phyloP scores from a whole-genome alignment of 2,888 invertebrate genomes.

The Drosophila flavopinicola region DNA sequence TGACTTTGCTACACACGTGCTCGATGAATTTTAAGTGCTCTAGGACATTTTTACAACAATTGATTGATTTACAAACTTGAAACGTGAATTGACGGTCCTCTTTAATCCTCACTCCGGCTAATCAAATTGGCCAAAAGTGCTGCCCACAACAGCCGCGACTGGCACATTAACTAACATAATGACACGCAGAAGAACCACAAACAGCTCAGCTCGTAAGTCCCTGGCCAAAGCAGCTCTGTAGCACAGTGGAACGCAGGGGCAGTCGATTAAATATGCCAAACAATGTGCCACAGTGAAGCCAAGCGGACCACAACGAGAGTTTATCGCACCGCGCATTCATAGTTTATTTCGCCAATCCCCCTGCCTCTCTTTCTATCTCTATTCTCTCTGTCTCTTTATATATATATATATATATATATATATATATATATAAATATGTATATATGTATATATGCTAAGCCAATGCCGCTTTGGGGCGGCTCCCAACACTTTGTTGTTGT shows the following conservation, averaged over 20 bases:
- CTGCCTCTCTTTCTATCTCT: too few relatives aligned
- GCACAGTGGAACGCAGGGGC: background rate
- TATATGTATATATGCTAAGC: too few relatives aligned
- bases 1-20: conserved; percentile 10
- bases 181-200: conserved; percentile 56
- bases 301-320: background rate
- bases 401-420: too few relatives aligned
- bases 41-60: too few relatives aligned
- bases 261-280: conserved; percentile 26
- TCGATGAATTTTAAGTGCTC: too few relatives aligned
- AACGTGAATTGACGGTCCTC: conserved; percentile 14
- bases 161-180: conserved; percentile 66
- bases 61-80: conserved; percentile 49
- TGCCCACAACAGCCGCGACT: conserved; percentile 11
- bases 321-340: conserved; percentile 19
- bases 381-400: too few relatives aligned
- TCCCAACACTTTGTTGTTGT: conserved; percentile 36
- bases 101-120: conserved; percentile 30
- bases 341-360: conserved; percentile 53
- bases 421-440: too few relatives aligned
- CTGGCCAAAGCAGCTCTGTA: conserved; percentile 7
- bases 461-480: conserved; percentile 22
- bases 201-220: conserved; percentile 49
- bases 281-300: conserved; percentile 20
- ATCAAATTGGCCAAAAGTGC: conserved; percentile 56